Conservation (phyloP, 2,888 invertebrate species). For the Thecophora atra region DNA sequence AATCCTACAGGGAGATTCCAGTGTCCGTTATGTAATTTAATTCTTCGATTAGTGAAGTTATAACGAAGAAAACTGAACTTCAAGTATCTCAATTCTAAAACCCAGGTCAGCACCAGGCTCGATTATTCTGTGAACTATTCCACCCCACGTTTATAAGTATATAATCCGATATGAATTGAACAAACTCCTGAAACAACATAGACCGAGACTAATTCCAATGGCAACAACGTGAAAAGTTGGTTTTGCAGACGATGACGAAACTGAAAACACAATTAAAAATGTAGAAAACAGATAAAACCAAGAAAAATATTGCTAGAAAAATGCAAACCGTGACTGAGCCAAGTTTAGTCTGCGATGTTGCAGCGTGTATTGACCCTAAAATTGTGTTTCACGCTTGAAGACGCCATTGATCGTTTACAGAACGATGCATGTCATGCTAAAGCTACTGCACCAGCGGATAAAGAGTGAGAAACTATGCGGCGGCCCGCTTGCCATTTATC, state of each 20-base stretch:
- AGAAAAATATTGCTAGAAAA: not conserved
- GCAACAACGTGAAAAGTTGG: not conserved
- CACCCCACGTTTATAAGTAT: not conserved
- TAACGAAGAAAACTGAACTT: no score
- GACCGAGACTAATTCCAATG: not conserved
- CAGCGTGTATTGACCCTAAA: conserved; percentile 33
- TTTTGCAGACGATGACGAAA: conserved; percentile 28
- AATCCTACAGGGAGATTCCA: no score
- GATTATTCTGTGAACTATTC: not conserved
- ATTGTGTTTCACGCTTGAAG: conserved; percentile 9
- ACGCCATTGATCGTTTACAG: not conserved
- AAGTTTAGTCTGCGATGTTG: not conserved
- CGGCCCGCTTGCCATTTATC: not conserved
- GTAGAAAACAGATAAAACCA: not conserved
- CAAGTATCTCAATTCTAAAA: no score
- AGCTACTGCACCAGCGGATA: not conserved
- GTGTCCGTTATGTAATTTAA: no score
- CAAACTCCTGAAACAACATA: not conserved
- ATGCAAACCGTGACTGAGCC: conserved; percentile 13
- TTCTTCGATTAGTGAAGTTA: no score
- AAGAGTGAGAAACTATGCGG: not conserved
- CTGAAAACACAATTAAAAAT: conserved; percentile 10
- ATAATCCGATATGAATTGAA: no score
- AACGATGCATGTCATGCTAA: not conserved
- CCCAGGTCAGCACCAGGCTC: no score